Conservation (phyloP, 2,888 invertebrate species). For the Philhelius pedissequus region DNA sequence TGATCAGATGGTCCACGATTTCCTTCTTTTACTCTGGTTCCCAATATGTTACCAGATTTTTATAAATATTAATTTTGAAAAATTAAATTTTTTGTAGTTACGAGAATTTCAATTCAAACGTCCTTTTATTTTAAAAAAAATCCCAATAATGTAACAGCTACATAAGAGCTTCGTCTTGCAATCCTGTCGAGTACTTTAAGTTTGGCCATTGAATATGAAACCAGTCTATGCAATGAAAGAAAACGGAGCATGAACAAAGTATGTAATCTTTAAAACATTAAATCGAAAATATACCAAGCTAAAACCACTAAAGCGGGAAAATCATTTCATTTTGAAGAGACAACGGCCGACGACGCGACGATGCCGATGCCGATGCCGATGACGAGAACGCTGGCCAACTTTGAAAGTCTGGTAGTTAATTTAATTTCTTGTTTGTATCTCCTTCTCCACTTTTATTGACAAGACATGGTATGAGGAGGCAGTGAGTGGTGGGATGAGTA, state of each 20-base stretch:
- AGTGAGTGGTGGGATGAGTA: conserved; percentile 15
- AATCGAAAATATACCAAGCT: conserved; percentile 8
- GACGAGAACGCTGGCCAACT: background rate
- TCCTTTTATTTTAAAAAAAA: no score
- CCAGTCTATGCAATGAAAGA: conserved; percentile 7
- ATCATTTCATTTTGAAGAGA: conserved; percentile 17
- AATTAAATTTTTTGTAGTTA: no score
- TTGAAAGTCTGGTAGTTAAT: conserved; percentile 23
- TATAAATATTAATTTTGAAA: no score
- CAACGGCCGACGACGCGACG: background rate
- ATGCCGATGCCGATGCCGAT: no score
- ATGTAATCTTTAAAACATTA: conserved; percentile 7
- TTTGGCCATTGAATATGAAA: background rate
- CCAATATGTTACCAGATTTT: no score
- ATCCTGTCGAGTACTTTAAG: background rate
- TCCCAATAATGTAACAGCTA: no score
- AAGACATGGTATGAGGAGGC: background rate
- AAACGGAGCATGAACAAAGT: conserved; percentile 25
- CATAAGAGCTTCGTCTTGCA: no score
- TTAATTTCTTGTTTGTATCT: conserved; percentile 15
- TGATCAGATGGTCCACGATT: no score
- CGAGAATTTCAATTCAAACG: no score
- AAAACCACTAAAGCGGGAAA: conserved; percentile 40
- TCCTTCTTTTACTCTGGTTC: no score
- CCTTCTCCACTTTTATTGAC: conserved; percentile 11